Evolutionary conservation across 2,113 vertebrate species (phyloP), one percentile per base, ranked within the genome.

Genomic region (Thermophis baileyi): DNA sequence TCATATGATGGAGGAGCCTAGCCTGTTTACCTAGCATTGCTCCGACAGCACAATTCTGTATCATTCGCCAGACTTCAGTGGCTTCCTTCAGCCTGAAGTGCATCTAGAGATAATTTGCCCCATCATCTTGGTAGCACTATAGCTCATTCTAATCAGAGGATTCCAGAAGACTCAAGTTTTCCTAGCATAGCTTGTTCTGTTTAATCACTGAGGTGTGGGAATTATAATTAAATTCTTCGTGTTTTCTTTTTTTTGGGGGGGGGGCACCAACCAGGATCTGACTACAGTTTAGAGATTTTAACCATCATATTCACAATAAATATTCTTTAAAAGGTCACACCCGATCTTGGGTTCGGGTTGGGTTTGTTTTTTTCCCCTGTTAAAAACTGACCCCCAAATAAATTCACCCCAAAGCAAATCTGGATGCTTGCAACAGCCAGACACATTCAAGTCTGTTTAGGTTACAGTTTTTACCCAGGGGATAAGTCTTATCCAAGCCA

Each of bases 251-350:
- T 4, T 3, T 8, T 25, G 50, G 11, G 20, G 1, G 54, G 25
- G 55, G 27, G 51, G 60, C 2, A 92, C 22, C 57, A 46, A 3
- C 27, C 22, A 49, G 27, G 54, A 89, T 86, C 40, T 25, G 46
- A 44, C 24, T 30, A 47, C 24, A 35, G 14, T 91, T 54, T 46
- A 85, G 92, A 91, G 88, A 94, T 47, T 87, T 51, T n/a, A 87
- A 90, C 89, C 30, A 85, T 20, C 53, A 1, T 4, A 1, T 81
- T 20, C 10, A 27, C 49, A 60, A 18, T 81, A 49, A 55, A 1
- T 54, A 91, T 89, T 95, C 44, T 50, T 93, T 50, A 74, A 88
- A 96, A 95, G 95, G 94, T 95, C 90, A 87, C 49, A 85, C 51
- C 90, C 51, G 35, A 91, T 89, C 53, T 25, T 11, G 12, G 27